Conservation (phyloP, 1,140 invertebrate genomes). For the Drosophila malerkotliana region DNA sequence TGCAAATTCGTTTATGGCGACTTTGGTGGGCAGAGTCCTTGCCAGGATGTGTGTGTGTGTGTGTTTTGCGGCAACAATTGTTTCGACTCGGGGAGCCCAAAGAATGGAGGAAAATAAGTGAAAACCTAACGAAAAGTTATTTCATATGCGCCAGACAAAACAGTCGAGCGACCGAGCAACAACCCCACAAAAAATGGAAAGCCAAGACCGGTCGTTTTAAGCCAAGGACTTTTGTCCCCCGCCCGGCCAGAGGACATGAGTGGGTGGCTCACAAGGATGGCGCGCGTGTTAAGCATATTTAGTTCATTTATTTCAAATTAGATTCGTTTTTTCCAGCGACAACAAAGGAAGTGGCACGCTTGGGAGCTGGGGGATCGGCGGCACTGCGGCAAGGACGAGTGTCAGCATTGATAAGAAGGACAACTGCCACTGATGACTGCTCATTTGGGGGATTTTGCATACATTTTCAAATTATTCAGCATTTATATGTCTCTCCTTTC, state of each 20-base stretch:
- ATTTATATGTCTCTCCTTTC: constrained; percentile 29
- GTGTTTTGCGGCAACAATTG: constrained; percentile 70
- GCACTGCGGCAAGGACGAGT: constrained; percentile 42
- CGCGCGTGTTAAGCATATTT: constrained; percentile 83
- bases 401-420: constrained; percentile 68
- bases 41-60: constrained; percentile 32
- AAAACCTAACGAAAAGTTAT: constrained; percentile 75
- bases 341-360: constrained; percentile 39
- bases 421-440: constrained; percentile 40
- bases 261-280: background rate
- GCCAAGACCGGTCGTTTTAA: constrained; percentile 11
- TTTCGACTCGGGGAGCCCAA: constrained; percentile 49
- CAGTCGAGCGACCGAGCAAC: constrained; percentile 37
- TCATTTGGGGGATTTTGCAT: constrained; percentile 54
- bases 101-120: constrained; percentile 55
- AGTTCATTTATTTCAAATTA: constrained; percentile 84
- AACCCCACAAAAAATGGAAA: constrained; percentile 25
- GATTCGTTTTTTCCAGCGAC: constrained; percentile 66
- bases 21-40: constrained; percentile 27
- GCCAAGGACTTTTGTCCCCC: constrained; percentile 33
- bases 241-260: constrained; percentile 6
- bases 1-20: constrained; percentile 77
- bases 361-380: constrained; percentile 8
- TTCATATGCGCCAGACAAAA: constrained; percentile 69
- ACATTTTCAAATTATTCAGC: constrained; percentile 56